These are phyloP conservation scores for Agraylea sexmaculata DNA, from an alignment of 1,140 invertebrate species.

Conservation along the genomic window DNA sequence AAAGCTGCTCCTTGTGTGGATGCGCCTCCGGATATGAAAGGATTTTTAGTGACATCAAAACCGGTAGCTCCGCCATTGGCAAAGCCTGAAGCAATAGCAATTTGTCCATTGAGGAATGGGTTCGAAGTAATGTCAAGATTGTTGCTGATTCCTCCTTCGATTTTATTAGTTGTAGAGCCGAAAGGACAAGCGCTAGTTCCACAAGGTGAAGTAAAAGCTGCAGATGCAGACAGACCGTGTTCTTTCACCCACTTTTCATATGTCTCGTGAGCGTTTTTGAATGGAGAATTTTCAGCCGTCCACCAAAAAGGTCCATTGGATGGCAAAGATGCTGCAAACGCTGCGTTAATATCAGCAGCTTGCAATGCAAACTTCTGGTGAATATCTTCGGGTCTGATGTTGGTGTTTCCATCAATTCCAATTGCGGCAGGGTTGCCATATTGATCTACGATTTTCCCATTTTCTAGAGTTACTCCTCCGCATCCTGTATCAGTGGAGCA, in stretches of 20 bases:
- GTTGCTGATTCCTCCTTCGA: constrained; percentile 12
- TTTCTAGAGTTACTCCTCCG: constrained; percentile 35
- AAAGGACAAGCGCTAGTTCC: constrained; percentile 13
- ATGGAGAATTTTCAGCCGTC: constrained; percentile 40
- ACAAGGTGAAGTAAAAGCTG: constrained; percentile 15
- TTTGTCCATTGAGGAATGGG: constrained; percentile 33
- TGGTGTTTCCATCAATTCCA: constrained; percentile 25
- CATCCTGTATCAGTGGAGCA: constrained; percentile 35
- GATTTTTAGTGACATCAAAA: constrained; percentile 12
- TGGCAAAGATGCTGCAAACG: constrained; percentile 23
- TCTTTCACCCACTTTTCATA: constrained; percentile 25
- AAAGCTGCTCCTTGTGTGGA: constrained; percentile 13
- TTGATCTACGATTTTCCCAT: constrained; percentile 31
- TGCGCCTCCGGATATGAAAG: constrained; percentile 22
- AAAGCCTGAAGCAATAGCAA: constrained; percentile 24
- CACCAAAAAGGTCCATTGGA: constrained; percentile 39
- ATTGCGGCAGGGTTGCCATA: constrained; percentile 30
- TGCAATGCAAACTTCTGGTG: constrained; percentile 33
- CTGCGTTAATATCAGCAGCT: constrained; percentile 22
- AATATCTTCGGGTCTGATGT: constrained; percentile 22
- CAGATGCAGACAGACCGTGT: constrained; percentile 16
- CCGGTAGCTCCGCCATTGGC: constrained; percentile 9
- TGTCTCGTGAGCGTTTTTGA: constrained; percentile 32
- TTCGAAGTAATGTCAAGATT: constrained; percentile 28
- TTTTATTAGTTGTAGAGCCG: constrained; percentile 6